phyloP scores from a whole-genome alignment of 2,797 vertebrate species.

The Paratrypauchen microcephalus region DNA sequence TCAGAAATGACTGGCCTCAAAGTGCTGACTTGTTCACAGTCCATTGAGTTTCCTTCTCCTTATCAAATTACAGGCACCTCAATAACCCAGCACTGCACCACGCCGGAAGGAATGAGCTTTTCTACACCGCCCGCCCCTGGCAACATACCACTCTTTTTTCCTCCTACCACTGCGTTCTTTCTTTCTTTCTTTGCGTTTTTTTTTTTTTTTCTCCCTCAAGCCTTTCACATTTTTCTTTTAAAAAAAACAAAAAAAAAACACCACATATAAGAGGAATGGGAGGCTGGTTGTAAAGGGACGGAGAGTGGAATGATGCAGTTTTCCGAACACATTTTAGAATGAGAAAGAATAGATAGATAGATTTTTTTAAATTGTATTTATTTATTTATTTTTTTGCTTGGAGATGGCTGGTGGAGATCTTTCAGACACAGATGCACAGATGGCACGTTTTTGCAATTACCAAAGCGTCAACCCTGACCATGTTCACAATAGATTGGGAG shows the following conservation, averaged over 20 bases:
- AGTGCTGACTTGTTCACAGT: slow-evolving; percentile 77
- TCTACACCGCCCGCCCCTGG: slow-evolving; percentile 67
- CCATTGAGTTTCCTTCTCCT: slow-evolving; percentile 78
- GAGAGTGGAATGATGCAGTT: slow-evolving; percentile 41
- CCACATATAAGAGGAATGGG: slow-evolving; percentile 34
- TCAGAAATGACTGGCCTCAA: slow-evolving; percentile 79
- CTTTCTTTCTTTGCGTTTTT: slow-evolving; percentile 27
- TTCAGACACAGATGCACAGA: slow-evolving; percentile 58
- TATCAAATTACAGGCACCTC: slow-evolving; percentile 84
- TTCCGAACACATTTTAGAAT: slow-evolving; percentile 10
- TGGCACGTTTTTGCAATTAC: slow-evolving; percentile 57
- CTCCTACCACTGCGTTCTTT: slow-evolving; percentile 33
- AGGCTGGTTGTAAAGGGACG: slow-evolving; percentile 1
- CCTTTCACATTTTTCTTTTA: slow-evolving; percentile 62
- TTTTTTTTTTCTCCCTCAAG: not conserved
- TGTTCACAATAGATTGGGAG: slow-evolving; percentile 1
- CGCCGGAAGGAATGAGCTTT: slow-evolving; percentile 77
- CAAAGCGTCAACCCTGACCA: slow-evolving; percentile 1
- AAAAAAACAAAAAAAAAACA: slow-evolving; percentile 39
- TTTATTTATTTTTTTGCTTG: too few relatives aligned
- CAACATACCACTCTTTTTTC: slow-evolving; percentile 53
- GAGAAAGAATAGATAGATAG: not conserved
- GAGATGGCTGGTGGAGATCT: slow-evolving; percentile 46
- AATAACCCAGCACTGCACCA: slow-evolving; percentile 79
- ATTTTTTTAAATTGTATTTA: too few relatives aligned